Evolutionary conservation across 2,888 invertebrate species (phyloP).

Genomic region (Polymixis lichenea): DNA sequence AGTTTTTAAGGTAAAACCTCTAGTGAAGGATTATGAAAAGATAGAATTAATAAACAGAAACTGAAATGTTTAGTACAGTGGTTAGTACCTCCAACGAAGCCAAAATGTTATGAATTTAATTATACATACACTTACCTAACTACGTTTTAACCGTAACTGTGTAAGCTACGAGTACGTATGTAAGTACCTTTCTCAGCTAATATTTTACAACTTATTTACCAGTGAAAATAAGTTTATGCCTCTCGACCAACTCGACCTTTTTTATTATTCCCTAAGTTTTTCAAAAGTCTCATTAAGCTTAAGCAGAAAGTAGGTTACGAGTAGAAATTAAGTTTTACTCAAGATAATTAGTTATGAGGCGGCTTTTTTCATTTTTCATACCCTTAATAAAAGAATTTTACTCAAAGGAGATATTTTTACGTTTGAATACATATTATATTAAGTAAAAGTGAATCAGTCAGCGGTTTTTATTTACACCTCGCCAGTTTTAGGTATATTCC

Average conservation of each 20-base stretch:
- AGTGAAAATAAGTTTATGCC: conserved; percentile 36
- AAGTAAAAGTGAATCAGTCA: neutral
- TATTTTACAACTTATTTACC: conserved; percentile 25
- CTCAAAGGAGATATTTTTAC: neutral
- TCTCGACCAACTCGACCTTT: conserved; percentile 38
- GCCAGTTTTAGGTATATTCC: neutral
- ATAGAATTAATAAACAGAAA: neutral
- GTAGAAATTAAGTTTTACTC: conserved; percentile 50
- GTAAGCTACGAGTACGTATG: neutral
- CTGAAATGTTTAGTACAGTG: neutral
- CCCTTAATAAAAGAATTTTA: neutral
- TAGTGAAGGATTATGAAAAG: neutral
- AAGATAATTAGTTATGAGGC: conserved; percentile 48
- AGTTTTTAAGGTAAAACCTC: neutral
- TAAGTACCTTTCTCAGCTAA: neutral
- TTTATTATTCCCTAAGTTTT: conserved; percentile 56
- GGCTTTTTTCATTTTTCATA: conserved; percentile 19
- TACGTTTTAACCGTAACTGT: conserved; percentile 2
- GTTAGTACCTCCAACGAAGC: neutral
- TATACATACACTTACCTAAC: neutral
- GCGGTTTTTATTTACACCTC: too few relatives aligned
- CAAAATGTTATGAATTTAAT: neutral
- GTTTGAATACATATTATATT: neutral
- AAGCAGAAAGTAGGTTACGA: conserved; percentile 57
- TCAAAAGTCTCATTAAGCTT: conserved; percentile 53